These are phyloP conservation scores for Nicator chloris DNA, from an alignment of 2,113 vertebrate species.

Conservation along the genomic window DNA sequence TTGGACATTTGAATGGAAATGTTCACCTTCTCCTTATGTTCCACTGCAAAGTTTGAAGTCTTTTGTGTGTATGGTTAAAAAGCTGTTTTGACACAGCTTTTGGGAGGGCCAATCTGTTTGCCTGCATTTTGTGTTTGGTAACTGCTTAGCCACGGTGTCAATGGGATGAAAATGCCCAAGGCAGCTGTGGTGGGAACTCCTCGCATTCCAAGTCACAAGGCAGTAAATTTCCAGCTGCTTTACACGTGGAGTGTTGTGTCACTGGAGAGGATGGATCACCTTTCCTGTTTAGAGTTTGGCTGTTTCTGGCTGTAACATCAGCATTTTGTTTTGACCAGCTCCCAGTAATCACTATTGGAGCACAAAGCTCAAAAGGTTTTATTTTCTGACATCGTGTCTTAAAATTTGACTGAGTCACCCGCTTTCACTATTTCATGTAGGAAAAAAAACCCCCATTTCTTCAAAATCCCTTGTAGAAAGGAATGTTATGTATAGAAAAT, in stretches of 20 bases:
- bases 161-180: neutral
- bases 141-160: neutral
- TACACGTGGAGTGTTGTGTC: neutral
- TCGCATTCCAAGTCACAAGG: neutral
- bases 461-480: neutral
- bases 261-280: neutral
- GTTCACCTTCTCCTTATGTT: neutral
- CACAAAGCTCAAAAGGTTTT: neutral
- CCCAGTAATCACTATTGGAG: neutral
- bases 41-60: neutral
- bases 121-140: neutral
- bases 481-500: neutral
- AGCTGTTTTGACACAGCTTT: neutral
- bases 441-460: neutral
- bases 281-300: neutral
- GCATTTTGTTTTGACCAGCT: neutral
- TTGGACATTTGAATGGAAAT: neutral
- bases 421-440: neutral
- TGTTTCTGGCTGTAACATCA: neutral
- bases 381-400: neutral
- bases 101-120: neutral
- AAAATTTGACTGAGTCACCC: neutral
- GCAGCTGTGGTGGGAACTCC: neutral
- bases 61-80: neutral
- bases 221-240: neutral